These are phyloP conservation scores for Leptinotarsa haldemani DNA, from an alignment of 2,888 invertebrate genomes.

Conservation along the genomic window DNA sequence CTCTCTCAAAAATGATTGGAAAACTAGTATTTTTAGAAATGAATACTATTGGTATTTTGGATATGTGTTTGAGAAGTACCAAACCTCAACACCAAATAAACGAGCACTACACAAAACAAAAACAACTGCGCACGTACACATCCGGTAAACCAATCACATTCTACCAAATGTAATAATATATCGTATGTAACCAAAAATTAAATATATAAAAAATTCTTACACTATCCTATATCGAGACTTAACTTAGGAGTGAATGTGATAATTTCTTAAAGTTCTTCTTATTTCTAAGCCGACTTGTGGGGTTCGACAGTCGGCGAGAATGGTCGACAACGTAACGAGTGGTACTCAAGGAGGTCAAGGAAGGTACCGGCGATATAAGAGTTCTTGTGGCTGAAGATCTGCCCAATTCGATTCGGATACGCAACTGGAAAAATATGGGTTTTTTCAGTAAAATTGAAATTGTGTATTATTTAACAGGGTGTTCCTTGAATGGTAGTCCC, in stretches of 20 bases:
- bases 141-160: constrained; percentile 5
- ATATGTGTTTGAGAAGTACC: neutral
- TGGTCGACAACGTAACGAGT: constrained; percentile 52
- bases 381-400: constrained; percentile 29
- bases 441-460: constrained; percentile 2
- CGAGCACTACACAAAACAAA: constrained; percentile 3
- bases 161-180: constrained; percentile 20
- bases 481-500: neutral
- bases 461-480: neutral
- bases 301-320: constrained; percentile 60
- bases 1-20: no score
- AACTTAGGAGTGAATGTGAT: constrained; percentile 65
- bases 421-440: neutral
- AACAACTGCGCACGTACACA: neutral
- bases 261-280: constrained; percentile 66
- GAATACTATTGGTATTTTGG: neutral
- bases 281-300: constrained; percentile 65
- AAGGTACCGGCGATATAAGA: constrained; percentile 50
- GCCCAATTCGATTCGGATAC: constrained; percentile 28
- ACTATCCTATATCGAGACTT: constrained; percentile 59
- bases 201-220: constrained; percentile 59
- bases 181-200: constrained; percentile 28
- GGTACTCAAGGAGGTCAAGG: constrained; percentile 63
- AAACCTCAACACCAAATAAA: constrained; percentile 18
- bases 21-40: no score